Evolutionary conservation across 2,888 invertebrate species (phyloP), one percentile per base, ranked within the genome.

Genomic region (Epiblema foenella): DNA sequence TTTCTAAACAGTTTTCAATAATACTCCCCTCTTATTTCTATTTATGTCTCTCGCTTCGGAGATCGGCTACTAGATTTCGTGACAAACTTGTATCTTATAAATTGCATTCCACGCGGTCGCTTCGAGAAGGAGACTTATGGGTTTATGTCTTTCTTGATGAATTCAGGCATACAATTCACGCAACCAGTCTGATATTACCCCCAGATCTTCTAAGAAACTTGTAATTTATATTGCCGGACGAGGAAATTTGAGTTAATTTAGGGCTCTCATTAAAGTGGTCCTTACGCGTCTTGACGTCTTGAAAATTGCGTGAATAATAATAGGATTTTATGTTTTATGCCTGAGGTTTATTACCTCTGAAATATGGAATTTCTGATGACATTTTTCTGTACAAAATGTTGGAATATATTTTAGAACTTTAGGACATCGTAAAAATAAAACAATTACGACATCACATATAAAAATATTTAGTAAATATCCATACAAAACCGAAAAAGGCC

Each of bases 41-140:
- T 70, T 70, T 70, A 66, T 77, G 76, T 81, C 79, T 80, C 77
- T 78, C 81, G 75, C 77, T 79, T 74, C 76, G 80, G 80, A 83
- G 84, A 85, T 83, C 83, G 83, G 83, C 83, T 78, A 83, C 80
- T 84, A 84, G 88, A 89, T 89, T 89, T 88, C 81, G 82, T 85
- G 83, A 85, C 85, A 83, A 87, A 85, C 84, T 85, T 81, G 85
- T 84, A 85, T 84, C 80, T 83, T 87, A 89, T 83, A 89, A 89
- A 91, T 89, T 84, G 85, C 89, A 91, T 91, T 89, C 89, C 87
- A 80, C 79, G 83, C 76, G 85, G 85, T 79, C 77, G 80, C 81
- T 82, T 81, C 76, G 78, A 79, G 79, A 75, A 73, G 76, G 80
- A 88, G 88, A 91, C 81, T 86, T 91, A 91, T 90, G 76, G 88